Percentiles rank a stretch among this genome's conserved stretches.
Conservation (phyloP, 2,113 vertebrate genomes). For the Chunga burmeisteri region DNA sequence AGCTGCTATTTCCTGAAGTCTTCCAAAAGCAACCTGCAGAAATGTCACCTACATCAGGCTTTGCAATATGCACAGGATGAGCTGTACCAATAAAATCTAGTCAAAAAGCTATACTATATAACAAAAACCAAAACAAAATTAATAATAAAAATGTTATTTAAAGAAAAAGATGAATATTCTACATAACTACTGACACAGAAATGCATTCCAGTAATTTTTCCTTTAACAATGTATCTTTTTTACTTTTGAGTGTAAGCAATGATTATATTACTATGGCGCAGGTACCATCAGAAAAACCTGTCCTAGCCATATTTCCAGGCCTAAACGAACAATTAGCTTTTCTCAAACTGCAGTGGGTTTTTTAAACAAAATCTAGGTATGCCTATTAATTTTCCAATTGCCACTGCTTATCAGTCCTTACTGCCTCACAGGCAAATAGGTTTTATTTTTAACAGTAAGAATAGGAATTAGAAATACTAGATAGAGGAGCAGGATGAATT, state of each 20-base stretch:
- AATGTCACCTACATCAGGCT: background rate
- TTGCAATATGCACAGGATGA: background rate
- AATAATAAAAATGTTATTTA: background rate
- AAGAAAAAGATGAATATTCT: background rate
- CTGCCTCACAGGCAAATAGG: background rate
- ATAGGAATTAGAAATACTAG: background rate
- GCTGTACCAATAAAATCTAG: background rate
- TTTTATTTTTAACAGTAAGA: background rate
- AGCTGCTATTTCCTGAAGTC: background rate
- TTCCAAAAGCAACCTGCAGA: background rate
- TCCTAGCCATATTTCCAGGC: background rate
- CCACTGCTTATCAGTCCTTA: background rate
- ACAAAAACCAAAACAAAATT: background rate
- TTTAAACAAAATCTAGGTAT: background rate
- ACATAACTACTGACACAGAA: background rate
- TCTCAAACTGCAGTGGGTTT: background rate
- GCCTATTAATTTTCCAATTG: background rate
- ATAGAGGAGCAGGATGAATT: background rate
- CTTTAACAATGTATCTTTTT: background rate
- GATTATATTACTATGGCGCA: background rate
- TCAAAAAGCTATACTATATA: background rate
- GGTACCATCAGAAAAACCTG: background rate
- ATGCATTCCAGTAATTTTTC: background rate
- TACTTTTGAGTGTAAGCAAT: background rate
- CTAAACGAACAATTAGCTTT: background rate